phyloP scores from a whole-genome alignment of 2,797 vertebrate species.

The Peromyscus aztecus region DNA sequence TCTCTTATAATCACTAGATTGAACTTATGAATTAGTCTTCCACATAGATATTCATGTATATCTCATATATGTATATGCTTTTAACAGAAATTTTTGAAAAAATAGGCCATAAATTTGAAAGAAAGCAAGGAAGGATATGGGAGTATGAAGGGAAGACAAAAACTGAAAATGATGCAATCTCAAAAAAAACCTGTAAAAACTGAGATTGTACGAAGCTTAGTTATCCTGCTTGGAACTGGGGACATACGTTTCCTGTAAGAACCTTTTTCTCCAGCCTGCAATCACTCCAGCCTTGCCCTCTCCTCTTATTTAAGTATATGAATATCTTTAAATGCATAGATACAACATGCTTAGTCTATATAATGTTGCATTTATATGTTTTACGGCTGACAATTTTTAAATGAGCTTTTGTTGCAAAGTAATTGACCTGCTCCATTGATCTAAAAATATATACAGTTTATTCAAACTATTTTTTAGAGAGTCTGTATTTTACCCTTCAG shows the following conservation, averaged over 20 bases:
- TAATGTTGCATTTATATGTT: not conserved
- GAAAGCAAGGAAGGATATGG: not conserved
- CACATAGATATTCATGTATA: not conserved
- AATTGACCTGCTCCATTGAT: not conserved
- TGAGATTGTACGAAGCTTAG: not conserved
- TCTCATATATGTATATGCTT: not conserved
- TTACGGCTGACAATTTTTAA: not conserved
- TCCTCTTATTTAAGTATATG: not conserved
- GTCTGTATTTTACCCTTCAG: not conserved
- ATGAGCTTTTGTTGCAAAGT: not conserved
- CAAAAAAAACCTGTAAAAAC: too few relatives aligned
- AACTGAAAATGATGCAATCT: not conserved
- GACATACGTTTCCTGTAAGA: not conserved
- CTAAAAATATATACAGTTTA: not conserved
- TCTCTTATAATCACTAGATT: not conserved
- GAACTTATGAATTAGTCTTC: not conserved
- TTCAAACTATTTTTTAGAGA: not conserved
- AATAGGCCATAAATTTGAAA: not conserved
- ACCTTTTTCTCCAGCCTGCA: not conserved
- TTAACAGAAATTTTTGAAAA: not conserved
- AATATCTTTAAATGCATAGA: too few relatives aligned
- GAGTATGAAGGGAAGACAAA: not conserved
- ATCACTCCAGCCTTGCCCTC: not conserved
- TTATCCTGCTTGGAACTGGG: not conserved
- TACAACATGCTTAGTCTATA: not conserved